Base-by-base conservation (phyloP, 92 coral and sea anemone genomes). In the Diadumene lineata region DNA sequence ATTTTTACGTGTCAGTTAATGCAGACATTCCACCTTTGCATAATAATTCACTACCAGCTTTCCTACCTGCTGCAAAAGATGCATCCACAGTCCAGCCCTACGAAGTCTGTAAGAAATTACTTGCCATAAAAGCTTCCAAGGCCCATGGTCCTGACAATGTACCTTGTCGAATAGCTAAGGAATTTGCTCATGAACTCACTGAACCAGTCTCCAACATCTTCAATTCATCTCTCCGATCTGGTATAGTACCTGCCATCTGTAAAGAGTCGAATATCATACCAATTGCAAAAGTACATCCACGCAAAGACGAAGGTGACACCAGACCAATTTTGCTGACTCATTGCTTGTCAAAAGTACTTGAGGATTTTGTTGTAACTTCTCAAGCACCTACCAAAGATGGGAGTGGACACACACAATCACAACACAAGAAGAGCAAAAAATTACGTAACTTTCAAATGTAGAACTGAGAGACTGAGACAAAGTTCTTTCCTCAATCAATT, bases 301-400 rank as follows among this genome's bases (percentile, higher is more conserved):
- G 8, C 1, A 23, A 30, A 6, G 2, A 7, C 17, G 65, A 1
- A 3, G 31, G 17, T 26, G 65, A 60, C 0, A 0, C 25, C 53
- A 43, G 23, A 26, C 55, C 79, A 29, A 73, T 73, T 2, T 43
- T 33, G 0, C 29, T 58, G 15, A 73, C 69, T 22, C 68, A 68
- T 16, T 58, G 15, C 23, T 48, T 58, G 22, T 58, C 69, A 11
- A 73, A 73, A 34, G 68, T 73, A 4, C 32, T 73, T 3, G 79
- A 73, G 56, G 79, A 73, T 50, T 73, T 58, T 19, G 79, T 73
- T 11, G 69, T 73, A n/a, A n/a, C n/a, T n/a, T n/a, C n/a, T n/a
- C n/a, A n/a, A n/a, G n/a, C n/a, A n/a, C n/a, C n/a, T n/a, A n/a
- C n/a, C n/a, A n/a, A n/a, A n/a, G n/a, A n/a, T n/a, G n/a, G n/a